Evolutionary conservation across 1,140 invertebrate genomes (phyloP).

Genomic region (Drosophila quadrilineata): DNA sequence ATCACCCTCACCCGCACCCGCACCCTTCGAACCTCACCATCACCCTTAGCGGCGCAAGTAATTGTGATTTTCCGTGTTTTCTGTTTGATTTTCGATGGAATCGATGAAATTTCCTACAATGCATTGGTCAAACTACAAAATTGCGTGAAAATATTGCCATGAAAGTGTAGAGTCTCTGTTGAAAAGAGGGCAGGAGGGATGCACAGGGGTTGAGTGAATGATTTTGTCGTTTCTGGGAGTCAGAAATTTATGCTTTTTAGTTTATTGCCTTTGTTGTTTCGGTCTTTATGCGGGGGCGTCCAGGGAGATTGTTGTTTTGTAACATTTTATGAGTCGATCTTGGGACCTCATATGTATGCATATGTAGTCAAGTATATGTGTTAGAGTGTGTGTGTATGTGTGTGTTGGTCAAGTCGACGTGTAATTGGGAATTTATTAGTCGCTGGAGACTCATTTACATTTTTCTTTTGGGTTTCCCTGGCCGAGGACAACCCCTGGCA

Average conservation of each 20-base stretch:
- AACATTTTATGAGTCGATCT: conserved; percentile 55
- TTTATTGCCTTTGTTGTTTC: conserved; percentile 47
- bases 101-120: conserved; percentile 17
- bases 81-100: conserved; percentile 58
- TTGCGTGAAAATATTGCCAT: conserved; percentile 32
- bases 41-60: conserved; percentile 21
- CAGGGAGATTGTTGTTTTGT: conserved; percentile 20
- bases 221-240: conserved; percentile 51
- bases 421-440: conserved; percentile 78
- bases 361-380: no score
- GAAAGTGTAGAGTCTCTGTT: not conserved
- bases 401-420: conserved; percentile 50
- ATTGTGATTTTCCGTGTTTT: conserved; percentile 71
- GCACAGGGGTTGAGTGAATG: conserved; percentile 31
- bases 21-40: conserved; percentile 15
- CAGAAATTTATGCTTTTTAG: conserved; percentile 76
- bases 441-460: conserved; percentile 75
- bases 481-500: not conserved
- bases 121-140: conserved; percentile 14
- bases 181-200: not conserved
- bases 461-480: conserved; percentile 42
- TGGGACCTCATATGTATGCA: conserved; percentile 41
- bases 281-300: not conserved
- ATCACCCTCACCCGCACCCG: conserved; percentile 18
- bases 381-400: no score